A percentile compares a stretch with the other conserved stretches of the same genome.
phyloP scores from a whole-genome alignment of 2,113 vertebrate species.

The Xyrauchen texanus region DNA sequence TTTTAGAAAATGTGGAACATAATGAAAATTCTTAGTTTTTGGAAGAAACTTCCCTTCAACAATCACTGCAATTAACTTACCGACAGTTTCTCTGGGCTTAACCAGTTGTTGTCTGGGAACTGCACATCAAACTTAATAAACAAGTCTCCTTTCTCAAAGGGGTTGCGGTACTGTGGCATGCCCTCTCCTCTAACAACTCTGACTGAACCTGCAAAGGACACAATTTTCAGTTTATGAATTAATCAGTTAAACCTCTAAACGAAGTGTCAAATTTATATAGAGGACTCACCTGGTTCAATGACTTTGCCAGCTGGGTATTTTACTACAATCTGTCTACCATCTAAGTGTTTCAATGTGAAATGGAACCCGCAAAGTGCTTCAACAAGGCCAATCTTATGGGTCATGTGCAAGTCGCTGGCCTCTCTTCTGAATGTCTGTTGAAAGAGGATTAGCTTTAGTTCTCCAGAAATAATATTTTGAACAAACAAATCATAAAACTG shows the following conservation, averaged over 20 bases:
- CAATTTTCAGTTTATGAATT: background rate
- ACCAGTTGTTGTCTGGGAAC: constrained; percentile 99
- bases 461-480: background rate
- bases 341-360: constrained; percentile 94
- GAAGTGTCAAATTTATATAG: background rate
- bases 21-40: no score
- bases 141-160: constrained; percentile 97
- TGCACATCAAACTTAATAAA: constrained; percentile 97
- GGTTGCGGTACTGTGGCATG: constrained; percentile 98
- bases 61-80: constrained; percentile 72
- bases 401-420: constrained; percentile 94
- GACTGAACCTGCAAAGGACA: constrained; percentile 78
- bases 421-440: constrained; percentile 76
- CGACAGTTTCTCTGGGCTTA: constrained; percentile 91
- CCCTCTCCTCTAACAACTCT: constrained; percentile 93
- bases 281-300: constrained; percentile 91
- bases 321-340: constrained; percentile 93
- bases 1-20: no score
- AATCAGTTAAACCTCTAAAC: no score
- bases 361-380: constrained; percentile 98
- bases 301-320: constrained; percentile 97
- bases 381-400: constrained; percentile 93
- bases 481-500: background rate
- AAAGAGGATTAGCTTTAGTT: background rate
- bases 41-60: no score